A percentile compares a stretch with the other conserved stretches of the same genome.
phyloP scores from a whole-genome alignment of 2,888 invertebrate species.

The Volucella inflata region DNA sequence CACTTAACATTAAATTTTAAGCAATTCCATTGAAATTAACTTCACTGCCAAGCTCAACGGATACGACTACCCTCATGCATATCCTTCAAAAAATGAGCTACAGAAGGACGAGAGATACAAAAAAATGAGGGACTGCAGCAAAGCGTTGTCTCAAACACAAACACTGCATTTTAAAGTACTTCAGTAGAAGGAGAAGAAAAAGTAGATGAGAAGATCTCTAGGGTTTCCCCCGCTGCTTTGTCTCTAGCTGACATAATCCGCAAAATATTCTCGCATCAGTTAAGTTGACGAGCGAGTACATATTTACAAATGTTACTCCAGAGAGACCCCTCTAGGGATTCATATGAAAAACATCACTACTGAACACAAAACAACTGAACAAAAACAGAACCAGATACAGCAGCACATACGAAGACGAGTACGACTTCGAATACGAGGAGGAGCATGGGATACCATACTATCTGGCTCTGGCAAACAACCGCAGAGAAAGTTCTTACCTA shows the following conservation, averaged over 20 bases:
- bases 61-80: constrained; percentile 29
- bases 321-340: constrained; percentile 40
- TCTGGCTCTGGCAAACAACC: constrained; percentile 64
- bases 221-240: constrained; percentile 45
- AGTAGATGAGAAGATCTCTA: constrained; percentile 19
- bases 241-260: constrained; percentile 72
- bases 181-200: background rate
- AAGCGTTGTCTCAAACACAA: constrained; percentile 28
- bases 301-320: constrained; percentile 64
- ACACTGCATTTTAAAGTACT: constrained; percentile 33
- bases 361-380: constrained; percentile 42
- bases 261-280: constrained; percentile 74
- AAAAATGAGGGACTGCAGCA: constrained; percentile 8
- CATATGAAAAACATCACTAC: constrained; percentile 54
- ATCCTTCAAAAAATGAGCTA: background rate
- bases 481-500: constrained; percentile 66
- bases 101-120: constrained; percentile 28
- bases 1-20: constrained; percentile 55
- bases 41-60: constrained; percentile 57
- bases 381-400: background rate
- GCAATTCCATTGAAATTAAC: constrained; percentile 49
- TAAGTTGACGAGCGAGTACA: constrained; percentile 70
- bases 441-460: no score
- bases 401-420: background rate
- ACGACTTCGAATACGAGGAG: background rate